A percentile compares a stretch with the other conserved stretches of the same genome.
These are phyloP conservation scores for Chaenocephalus aceratus DNA, from an alignment of 2,113 vertebrate genomes.

Conservation along the genomic window DNA sequence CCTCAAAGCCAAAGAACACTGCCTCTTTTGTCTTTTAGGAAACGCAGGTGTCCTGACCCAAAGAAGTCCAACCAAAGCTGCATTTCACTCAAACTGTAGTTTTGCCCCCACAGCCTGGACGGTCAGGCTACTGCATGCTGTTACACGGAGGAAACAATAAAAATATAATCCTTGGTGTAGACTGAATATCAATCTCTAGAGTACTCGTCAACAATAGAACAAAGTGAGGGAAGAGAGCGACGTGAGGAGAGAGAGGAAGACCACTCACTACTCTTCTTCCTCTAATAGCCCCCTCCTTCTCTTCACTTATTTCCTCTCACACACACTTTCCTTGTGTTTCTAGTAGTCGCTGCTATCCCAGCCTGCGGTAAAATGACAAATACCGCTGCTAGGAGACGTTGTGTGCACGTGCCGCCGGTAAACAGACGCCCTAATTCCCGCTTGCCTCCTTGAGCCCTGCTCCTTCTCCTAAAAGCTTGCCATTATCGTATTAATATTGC, in stretches of 20 bases:
- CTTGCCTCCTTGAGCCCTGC: conserved; percentile 29
- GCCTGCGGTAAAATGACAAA: conserved; percentile 83
- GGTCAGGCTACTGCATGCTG: conserved; percentile 54
- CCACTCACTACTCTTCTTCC: conserved; percentile 78
- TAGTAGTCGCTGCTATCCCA: conserved; percentile 66
- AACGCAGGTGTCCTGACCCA: conserved; percentile 82
- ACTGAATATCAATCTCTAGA: conserved; percentile 72
- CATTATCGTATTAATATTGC: conserved; percentile 2
- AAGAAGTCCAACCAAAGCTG: conserved; percentile 73
- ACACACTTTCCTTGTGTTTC: conserved; percentile 65
- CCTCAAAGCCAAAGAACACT: conserved; percentile 64
- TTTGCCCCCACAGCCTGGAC: conserved; percentile 52
- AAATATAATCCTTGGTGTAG: conserved; percentile 71
- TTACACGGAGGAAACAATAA: conserved; percentile 30
- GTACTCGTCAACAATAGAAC: conserved; percentile 82
- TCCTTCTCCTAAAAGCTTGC: conserved; percentile 33
- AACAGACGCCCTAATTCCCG: conserved; percentile 81
- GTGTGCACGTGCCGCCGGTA: conserved; percentile 86
- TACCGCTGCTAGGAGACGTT: conserved; percentile 67
- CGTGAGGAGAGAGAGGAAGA: conserved; percentile 74
- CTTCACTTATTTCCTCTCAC: conserved; percentile 73
- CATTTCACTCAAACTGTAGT: conserved; percentile 72
- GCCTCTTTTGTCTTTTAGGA: conserved; percentile 81
- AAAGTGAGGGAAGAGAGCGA: conserved; percentile 82
- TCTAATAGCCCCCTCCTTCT: conserved; percentile 79